These are phyloP conservation scores for Charanyca ferruginea DNA, from an alignment of 2,888 invertebrate genomes.

Conservation along the genomic window DNA sequence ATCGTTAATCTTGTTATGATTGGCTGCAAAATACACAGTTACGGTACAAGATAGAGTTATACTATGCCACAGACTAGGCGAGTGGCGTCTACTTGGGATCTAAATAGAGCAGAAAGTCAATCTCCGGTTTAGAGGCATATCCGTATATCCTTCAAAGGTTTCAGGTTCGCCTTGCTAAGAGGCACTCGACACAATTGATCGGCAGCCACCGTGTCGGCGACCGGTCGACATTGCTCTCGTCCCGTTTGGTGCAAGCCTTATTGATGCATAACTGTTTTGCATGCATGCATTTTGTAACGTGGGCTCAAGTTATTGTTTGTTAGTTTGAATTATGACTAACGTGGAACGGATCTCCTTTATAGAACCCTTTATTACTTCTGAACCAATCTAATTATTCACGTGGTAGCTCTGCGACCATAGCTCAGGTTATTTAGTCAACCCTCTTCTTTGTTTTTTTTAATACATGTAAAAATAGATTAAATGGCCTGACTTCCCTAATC, in stretches of 20 bases:
- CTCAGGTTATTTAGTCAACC: background rate
- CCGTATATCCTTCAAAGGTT: slow-evolving; percentile 76
- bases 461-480: background rate
- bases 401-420: background rate
- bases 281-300: slow-evolving; percentile 39
- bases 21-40: slow-evolving; percentile 19
- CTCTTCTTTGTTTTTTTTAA: background rate
- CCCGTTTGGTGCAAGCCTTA: slow-evolving; percentile 50
- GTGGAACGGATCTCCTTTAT: background rate
- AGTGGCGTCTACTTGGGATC: slow-evolving; percentile 40
- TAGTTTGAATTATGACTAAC: background rate
- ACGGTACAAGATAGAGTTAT: slow-evolving; percentile 12
- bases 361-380: background rate
- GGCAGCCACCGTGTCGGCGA: slow-evolving; percentile 71
- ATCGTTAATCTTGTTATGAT: slow-evolving; percentile 20
- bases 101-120: slow-evolving; percentile 76
- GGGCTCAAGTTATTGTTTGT: slow-evolving; percentile 19
- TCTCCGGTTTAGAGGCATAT: slow-evolving; percentile 78
- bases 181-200: slow-evolving; percentile 73
- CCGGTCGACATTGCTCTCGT: slow-evolving; percentile 67
- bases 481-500: background rate
- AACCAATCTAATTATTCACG: background rate
- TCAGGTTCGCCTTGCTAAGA: slow-evolving; percentile 67
- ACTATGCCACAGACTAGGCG: slow-evolving; percentile 19
- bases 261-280: slow-evolving; percentile 51